Percentiles rank a stretch among this genome's conserved stretches.
Evolutionary conservation across 2,113 vertebrate species (phyloP).

Genomic region (Lycaon pictus): DNA sequence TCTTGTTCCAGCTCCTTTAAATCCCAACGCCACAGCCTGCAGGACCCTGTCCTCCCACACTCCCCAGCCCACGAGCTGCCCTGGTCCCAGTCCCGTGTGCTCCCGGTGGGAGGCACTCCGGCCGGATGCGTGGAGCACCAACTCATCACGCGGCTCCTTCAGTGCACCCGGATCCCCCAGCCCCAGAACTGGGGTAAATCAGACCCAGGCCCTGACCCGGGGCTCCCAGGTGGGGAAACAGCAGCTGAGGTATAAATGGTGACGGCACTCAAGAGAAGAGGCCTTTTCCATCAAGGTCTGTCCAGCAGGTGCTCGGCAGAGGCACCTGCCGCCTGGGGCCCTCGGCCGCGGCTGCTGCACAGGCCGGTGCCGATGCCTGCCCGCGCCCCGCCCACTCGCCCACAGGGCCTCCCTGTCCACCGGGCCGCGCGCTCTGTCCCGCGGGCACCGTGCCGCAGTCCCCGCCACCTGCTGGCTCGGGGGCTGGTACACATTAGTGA

Average conservation of each 20-base stretch:
- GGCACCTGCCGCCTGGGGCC: background rate
- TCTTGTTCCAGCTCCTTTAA: background rate
- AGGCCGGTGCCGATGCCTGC: background rate
- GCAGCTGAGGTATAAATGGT: background rate
- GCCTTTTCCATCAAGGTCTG: too few relatives aligned
- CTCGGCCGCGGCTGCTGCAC: background rate
- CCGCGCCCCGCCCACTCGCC: background rate
- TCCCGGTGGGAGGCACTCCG: accelerated
- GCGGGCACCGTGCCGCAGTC: background rate
- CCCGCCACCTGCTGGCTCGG: background rate
- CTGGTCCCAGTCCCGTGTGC: background rate
- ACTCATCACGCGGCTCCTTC: background rate
- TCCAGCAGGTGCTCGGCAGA: background rate
- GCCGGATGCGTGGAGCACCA: accelerated
- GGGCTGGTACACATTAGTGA: too few relatives aligned
- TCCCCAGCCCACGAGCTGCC: background rate
- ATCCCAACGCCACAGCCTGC: background rate
- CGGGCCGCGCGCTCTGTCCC: background rate
- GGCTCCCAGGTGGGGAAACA: background rate
- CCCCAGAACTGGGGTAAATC: background rate
- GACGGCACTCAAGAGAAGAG: background rate
- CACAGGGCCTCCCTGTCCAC: background rate
- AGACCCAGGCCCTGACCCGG: background rate
- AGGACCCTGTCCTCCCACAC: background rate
- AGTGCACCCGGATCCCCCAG: too few relatives aligned